Base-by-base conservation (phyloP, 2,113 vertebrate species). In the Poeciliopsis turrubarensis region DNA sequence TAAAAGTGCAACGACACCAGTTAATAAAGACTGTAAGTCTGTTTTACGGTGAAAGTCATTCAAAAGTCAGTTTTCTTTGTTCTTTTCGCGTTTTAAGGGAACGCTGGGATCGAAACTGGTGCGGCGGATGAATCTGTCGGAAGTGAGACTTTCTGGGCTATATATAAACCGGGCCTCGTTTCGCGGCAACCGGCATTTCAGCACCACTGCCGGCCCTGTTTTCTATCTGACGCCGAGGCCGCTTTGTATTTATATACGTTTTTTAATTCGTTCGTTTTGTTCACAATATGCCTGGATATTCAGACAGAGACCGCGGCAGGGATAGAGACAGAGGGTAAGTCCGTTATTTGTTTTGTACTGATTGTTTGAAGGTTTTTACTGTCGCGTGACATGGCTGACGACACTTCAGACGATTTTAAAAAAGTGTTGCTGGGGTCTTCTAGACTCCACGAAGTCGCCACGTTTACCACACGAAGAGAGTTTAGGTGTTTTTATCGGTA, bases 261-360 rank as follows among this genome's bases (percentile, higher is more conserved):
- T 89, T 86, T 63, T 14, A 70, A 84, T 82, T 92, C 92, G 77
- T 81, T 73, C 60, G 13, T 0, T 6, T 86, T 34, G 68, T 72
- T 80, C 72, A 64, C 79, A 92, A 22, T 1, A 98, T 99, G 97
- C 97, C 98, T 63, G 96, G 98, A 86, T 99, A 96, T 90, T 95
- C 96, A 76, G 98, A 99, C 92, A 96, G 97, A 95, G 97, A 98
- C 27, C 97, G 97, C 80, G 97, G 96, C 85, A 93, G 97, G 80
- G 96, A 96, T 68, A 96, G 97, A 93, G 97, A 96, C 76, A 94
- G 96, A 93, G 94, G 95, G 96, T 96, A 75, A 95, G 95, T 89
- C 25, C 17, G 11, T 37, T 25, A 11, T 39, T 64, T 19, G 17
- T 19, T 47, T 47, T 19, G 44, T 47, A 19, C 17, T 47, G 19